Evolutionary conservation across 2,888 invertebrate species (phyloP), one percentile per base, ranked within the genome.

Genomic region (Drosophila helvetica): DNA sequence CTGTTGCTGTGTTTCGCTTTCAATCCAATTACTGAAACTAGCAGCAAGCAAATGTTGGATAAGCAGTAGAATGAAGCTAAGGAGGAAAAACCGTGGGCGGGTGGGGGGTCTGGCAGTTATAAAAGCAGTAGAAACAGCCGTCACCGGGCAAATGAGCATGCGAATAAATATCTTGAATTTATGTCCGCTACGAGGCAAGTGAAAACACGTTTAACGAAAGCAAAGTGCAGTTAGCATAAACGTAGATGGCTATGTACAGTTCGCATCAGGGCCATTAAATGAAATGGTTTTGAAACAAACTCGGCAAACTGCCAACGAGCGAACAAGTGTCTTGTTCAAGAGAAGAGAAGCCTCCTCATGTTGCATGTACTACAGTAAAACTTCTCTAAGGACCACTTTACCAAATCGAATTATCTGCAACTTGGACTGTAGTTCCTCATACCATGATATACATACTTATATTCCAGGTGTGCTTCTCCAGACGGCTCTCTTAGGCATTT

Each of bases 91-190:
- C 67, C 56, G 55, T 56, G 43, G 43, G 48, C 43, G 30, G 43
- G 15, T 43, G n/a, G 22, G 22, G 22, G 22, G 22, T 22, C 22
- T 22, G 19, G 43, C 30, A 15, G 52, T 38, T 47, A 46, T 18
- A n/a, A 38, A 19, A 57, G 51, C 19, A 27, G 51, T 46, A 46
- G 58, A 47, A 58, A 61, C 38, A 15, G 38, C 33, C 46, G 46
- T 50, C 52, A 17, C 59, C 19, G n/a, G 42, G 42, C 42, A 22
- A 43, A 59, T 62, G 27, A 50, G 59, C 27, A 47, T 38, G 42
- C 53, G 48, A 62, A 48, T 46, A 52, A 69, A 68, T 33, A 69
- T 71, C 54, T 71, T 53, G 61, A 62, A 71, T 71, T 62, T 62
- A 69, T 55, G 50, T 69, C 38, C 27, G 33, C 17, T 25, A 18